Conservation (phyloP, 92 coral and sea anemone species). For the Heteractis magnifica region DNA sequence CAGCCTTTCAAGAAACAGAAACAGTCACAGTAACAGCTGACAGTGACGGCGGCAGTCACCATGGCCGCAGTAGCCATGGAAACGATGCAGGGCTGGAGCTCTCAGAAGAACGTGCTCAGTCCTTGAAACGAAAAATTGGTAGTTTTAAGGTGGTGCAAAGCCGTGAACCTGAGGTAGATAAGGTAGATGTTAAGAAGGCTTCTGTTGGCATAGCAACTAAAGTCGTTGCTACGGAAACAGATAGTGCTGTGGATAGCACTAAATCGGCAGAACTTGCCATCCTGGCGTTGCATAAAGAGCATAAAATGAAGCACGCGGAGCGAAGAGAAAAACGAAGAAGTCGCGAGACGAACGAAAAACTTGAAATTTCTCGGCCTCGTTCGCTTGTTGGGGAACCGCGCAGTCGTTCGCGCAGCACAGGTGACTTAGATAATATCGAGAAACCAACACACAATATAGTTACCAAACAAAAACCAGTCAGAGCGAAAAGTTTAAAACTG, state of each 20-base stretch:
- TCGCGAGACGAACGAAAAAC: background rate
- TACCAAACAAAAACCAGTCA: background rate
- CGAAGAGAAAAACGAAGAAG: background rate
- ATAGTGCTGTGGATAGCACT: background rate
- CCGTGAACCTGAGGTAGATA: background rate
- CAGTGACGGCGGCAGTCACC: slow-evolving; percentile 16
- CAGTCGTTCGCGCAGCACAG: slow-evolving; percentile 28
- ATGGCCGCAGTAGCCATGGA: slow-evolving; percentile 1
- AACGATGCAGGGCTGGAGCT: slow-evolving; percentile 2
- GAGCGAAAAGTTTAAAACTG: slow-evolving; percentile 14
- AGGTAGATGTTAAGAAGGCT: slow-evolving; percentile 23
- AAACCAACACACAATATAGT: background rate
- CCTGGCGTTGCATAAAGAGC: slow-evolving; percentile 15
- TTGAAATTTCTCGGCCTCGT: slow-evolving; percentile 40
- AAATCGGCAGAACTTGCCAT: slow-evolving; percentile 29
- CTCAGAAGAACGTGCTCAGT: slow-evolving; percentile 32
- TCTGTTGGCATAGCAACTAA: slow-evolving; percentile 22
- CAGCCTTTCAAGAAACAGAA: slow-evolving; percentile 38
- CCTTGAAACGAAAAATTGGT: slow-evolving; percentile 36
- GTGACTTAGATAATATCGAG: slow-evolving; percentile 17
- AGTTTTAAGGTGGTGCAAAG: slow-evolving; percentile 23
- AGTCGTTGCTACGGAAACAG: background rate
- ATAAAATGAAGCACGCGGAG: background rate
- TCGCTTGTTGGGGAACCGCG: slow-evolving; percentile 37
- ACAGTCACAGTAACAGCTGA: slow-evolving; percentile 31